Conservation (phyloP, 2,113 vertebrate genomes). For the Rhegmatorhina hoffmannsi region DNA sequence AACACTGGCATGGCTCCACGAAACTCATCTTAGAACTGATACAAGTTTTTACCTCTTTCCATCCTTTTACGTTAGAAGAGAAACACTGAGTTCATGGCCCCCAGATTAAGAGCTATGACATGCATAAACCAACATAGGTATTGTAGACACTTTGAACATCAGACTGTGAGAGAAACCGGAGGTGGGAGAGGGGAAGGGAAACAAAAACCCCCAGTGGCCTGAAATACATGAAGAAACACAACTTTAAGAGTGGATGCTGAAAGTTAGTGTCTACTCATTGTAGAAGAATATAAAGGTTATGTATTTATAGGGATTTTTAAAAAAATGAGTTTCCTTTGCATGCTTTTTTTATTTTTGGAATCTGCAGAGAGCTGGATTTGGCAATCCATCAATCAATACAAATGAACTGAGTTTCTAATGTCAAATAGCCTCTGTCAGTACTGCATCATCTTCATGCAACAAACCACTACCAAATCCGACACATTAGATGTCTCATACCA, state of each 20-base stretch:
- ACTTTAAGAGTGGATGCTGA: background rate
- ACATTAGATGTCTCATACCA: background rate
- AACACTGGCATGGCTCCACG: constrained; percentile 21
- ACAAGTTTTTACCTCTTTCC: background rate
- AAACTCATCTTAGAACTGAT: background rate
- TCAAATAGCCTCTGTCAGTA: background rate
- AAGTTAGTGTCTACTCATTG: background rate
- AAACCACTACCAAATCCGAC: background rate
- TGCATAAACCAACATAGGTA: background rate
- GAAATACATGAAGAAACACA: background rate
- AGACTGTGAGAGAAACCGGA: background rate
- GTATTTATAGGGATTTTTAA: background rate
- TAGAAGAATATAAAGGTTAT: background rate
- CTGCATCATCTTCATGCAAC: background rate
- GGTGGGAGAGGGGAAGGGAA: background rate
- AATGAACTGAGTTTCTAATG: background rate
- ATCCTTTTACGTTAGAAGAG: background rate
- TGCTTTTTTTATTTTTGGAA: background rate
- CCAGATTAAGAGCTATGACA: background rate
- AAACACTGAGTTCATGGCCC: background rate
- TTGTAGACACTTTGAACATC: background rate
- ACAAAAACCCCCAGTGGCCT: background rate
- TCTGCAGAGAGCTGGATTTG: background rate
- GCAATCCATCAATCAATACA: background rate
- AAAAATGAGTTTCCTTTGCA: background rate